Percentiles rank a stretch among this genome's conserved stretches.
Conservation (phyloP, 1,140 invertebrate genomes). For the Listronotus bonariensis region DNA sequence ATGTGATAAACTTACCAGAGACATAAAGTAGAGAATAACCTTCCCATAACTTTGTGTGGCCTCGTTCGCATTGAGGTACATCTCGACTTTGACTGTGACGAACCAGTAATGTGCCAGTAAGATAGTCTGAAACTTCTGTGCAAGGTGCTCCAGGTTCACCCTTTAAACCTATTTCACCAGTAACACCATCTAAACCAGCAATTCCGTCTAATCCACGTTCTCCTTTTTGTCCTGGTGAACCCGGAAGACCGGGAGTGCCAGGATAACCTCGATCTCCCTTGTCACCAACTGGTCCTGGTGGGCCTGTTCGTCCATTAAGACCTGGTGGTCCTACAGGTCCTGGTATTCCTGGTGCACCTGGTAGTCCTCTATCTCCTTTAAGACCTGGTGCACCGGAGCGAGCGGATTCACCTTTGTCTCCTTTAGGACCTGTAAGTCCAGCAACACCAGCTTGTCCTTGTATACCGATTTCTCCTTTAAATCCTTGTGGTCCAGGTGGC, state of each 20-base stretch:
- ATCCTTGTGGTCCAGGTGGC: constrained; percentile 66
- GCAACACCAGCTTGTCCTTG: constrained; percentile 57
- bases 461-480: constrained; percentile 67
- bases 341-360: constrained; percentile 61
- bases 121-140: constrained; percentile 70
- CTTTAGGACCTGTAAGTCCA: constrained; percentile 56
- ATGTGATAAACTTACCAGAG: constrained; percentile 18
- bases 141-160: constrained; percentile 75
- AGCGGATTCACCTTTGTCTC: constrained; percentile 58
- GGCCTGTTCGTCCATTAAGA: constrained; percentile 55
- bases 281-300: constrained; percentile 62
- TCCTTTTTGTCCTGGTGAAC: constrained; percentile 62
- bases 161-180: constrained; percentile 65
- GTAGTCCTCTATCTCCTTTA: constrained; percentile 68
- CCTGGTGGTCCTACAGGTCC: constrained; percentile 61
- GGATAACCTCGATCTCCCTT: constrained; percentile 61
- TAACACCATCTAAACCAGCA: constrained; percentile 65
- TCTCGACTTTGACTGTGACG: constrained; percentile 86
- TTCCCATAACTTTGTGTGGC: constrained; percentile 89
- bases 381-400: constrained; percentile 58
- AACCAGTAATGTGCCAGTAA: constrained; percentile 88
- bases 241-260: constrained; percentile 56
- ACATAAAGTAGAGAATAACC: constrained; percentile 96
- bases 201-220: constrained; percentile 64
- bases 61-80: constrained; percentile 81